Percentiles rank a stretch among this genome's conserved stretches.
phyloP scores from a whole-genome alignment of 2,888 invertebrate species.

The Dascillus cervinus region DNA sequence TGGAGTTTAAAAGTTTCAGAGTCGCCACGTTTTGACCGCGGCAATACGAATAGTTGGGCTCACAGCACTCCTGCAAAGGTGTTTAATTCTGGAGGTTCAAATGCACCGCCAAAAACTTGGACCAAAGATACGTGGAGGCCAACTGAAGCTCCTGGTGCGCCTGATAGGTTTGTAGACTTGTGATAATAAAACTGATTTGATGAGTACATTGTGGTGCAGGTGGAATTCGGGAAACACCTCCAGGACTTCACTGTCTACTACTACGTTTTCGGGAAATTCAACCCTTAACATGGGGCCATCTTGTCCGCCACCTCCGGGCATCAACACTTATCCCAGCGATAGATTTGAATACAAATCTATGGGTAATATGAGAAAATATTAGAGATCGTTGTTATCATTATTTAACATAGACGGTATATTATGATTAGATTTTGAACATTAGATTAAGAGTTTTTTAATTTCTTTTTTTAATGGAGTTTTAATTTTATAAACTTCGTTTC shows the following conservation, averaged over 20 bases:
- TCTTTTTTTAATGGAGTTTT: no score
- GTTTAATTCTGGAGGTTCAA: slow-evolving; percentile 12
- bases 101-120: slow-evolving; percentile 19
- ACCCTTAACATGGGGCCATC: slow-evolving; percentile 29
- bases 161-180: slow-evolving; percentile 12
- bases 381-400: no score
- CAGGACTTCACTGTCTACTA: slow-evolving; percentile 18
- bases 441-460: no score
- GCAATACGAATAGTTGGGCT: slow-evolving; percentile 19
- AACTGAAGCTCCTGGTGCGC: slow-evolving; percentile 12
- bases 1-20: slow-evolving; percentile 20
- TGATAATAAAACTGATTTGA: slow-evolving; percentile 15
- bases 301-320: slow-evolving; percentile 38
- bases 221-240: slow-evolving; percentile 23
- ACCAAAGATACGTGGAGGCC: slow-evolving; percentile 22
- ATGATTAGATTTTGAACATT: no score
- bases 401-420: no score
- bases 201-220: slow-evolving; percentile 10
- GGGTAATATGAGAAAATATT: slow-evolving; percentile 28
- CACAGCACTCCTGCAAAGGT: slow-evolving; percentile 20
- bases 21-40: slow-evolving; percentile 27
- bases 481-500: no score
- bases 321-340: slow-evolving; percentile 34
- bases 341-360: slow-evolving; percentile 32
- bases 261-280: slow-evolving; percentile 28